phyloP scores from a whole-genome alignment of 1,140 invertebrate genomes.

The Drosophila ficusphila region DNA sequence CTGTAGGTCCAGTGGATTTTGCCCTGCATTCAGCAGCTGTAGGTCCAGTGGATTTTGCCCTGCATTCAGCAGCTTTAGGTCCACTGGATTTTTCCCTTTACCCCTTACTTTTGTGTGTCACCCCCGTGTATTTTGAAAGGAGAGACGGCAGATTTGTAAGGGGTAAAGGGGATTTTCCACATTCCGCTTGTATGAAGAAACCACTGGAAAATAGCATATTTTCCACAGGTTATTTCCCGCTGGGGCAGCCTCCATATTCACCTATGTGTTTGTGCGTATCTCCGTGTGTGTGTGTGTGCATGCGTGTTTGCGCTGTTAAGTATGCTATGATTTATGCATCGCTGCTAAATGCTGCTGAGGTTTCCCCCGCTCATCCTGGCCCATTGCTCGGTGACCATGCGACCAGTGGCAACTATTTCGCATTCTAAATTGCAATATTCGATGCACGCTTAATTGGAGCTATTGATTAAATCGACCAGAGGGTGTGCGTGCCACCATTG shows the following conservation, averaged over 20 bases:
- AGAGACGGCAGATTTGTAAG: no score
- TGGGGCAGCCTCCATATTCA: slow-evolving; percentile 1
- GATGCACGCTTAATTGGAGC: slow-evolving; percentile 70
- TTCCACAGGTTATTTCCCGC: no score
- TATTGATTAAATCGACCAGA: slow-evolving; percentile 53
- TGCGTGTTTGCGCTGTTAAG: slow-evolving; percentile 59
- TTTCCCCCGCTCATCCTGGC: slow-evolving; percentile 62
- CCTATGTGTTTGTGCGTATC: background rate
- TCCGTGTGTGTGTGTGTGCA: background rate
- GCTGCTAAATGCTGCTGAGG: slow-evolving; percentile 76
- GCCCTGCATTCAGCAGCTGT: no score
- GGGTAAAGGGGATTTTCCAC: no score
- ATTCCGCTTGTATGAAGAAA: no score
- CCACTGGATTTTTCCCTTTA: no score
- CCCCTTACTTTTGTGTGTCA: no score
- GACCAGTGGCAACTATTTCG: slow-evolving; percentile 52
- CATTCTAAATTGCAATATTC: slow-evolving; percentile 73
- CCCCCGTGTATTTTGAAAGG: no score
- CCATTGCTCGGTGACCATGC: slow-evolving; percentile 30
- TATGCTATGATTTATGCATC: slow-evolving; percentile 79
- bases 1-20: no score
- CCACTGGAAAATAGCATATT: no score
- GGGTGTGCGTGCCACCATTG: slow-evolving; percentile 16
- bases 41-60: no score
- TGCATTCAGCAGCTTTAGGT: no score